These are phyloP conservation scores for Tenthredo distinguenda DNA, from an alignment of 2,888 invertebrate species.

Conservation along the genomic window DNA sequence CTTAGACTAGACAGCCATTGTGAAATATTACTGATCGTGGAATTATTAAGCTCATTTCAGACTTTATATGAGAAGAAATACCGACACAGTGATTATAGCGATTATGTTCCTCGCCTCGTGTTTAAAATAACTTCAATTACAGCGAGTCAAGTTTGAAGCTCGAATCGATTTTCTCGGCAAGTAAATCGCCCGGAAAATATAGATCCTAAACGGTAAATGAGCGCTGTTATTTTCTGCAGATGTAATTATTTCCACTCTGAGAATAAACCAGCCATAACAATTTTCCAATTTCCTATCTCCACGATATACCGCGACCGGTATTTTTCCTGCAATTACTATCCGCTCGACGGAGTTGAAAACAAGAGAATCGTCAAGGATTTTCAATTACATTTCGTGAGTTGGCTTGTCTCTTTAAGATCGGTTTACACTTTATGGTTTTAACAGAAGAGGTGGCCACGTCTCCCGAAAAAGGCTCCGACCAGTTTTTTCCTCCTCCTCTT, in stretches of 20 bases:
- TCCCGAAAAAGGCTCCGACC: constrained; percentile 1
- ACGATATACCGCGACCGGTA: neutral
- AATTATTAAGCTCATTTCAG: neutral
- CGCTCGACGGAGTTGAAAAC: neutral
- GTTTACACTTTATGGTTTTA: neutral
- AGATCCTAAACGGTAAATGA: neutral
- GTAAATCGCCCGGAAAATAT: neutral
- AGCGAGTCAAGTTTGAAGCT: neutral
- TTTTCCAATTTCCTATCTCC: neutral
- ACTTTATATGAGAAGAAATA: neutral
- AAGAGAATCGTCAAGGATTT: constrained; percentile 18
- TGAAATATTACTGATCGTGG: neutral
- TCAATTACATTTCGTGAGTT: neutral
- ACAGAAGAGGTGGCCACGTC: neutral
- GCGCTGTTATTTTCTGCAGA: neutral
- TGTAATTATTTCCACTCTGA: constrained; percentile 13
- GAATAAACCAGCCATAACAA: neutral
- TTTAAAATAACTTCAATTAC: constrained; percentile 24
- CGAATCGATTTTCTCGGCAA: neutral
- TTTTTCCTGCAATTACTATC: neutral
- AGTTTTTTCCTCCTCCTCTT: neutral
- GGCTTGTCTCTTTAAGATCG: constrained; percentile 28
- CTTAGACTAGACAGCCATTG: neutral
- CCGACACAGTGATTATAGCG: neutral
- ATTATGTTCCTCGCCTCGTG: neutral